phyloP scores from a whole-genome alignment of 2,888 invertebrate genomes.

The Geotrupes spiniger region DNA sequence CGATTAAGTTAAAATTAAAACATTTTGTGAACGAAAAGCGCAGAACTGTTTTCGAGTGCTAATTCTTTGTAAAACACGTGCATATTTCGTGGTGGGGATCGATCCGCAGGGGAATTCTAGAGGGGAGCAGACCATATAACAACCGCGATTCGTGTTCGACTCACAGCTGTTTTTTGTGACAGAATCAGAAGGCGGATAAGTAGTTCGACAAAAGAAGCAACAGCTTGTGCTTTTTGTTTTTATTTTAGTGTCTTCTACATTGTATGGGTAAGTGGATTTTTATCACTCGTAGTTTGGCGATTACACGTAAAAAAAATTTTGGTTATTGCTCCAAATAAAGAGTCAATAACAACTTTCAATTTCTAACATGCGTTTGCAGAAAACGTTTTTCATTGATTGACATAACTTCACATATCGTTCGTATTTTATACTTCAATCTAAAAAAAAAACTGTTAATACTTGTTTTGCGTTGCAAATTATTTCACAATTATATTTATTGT shows the following conservation, averaged over 20 bases:
- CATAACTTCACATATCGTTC: too few species aligned
- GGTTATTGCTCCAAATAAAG: background rate
- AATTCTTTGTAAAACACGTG: slow-evolving; percentile 18
- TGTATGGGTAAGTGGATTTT: slow-evolving; percentile 55
- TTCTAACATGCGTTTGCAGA: too few species aligned
- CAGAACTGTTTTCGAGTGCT: slow-evolving; percentile 18
- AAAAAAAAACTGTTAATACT: too few species aligned
- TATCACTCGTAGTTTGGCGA: background rate
- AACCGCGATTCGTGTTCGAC: slow-evolving; percentile 5
- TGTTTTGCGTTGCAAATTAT: too few species aligned
- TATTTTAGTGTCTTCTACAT: slow-evolving; percentile 43
- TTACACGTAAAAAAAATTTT: background rate
- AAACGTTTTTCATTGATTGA: too few species aligned
- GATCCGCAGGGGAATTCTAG: slow-evolving; percentile 7
- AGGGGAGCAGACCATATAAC: slow-evolving; percentile 14
- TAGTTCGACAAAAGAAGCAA: slow-evolving; percentile 5
- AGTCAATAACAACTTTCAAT: background rate
- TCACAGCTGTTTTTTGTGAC: slow-evolving; percentile 12
- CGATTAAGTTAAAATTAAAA: slow-evolving; percentile 20
- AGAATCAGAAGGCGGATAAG: slow-evolving; percentile 8
- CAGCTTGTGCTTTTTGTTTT: slow-evolving; percentile 30
- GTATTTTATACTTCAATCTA: too few species aligned
- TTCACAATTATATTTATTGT: too few species aligned
- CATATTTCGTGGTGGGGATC: slow-evolving; percentile 14
- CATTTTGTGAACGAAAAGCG: slow-evolving; percentile 19